These are phyloP conservation scores for Vombatus ursinus DNA, from an alignment of 2,113 vertebrate genomes.

Conservation along the genomic window DNA sequence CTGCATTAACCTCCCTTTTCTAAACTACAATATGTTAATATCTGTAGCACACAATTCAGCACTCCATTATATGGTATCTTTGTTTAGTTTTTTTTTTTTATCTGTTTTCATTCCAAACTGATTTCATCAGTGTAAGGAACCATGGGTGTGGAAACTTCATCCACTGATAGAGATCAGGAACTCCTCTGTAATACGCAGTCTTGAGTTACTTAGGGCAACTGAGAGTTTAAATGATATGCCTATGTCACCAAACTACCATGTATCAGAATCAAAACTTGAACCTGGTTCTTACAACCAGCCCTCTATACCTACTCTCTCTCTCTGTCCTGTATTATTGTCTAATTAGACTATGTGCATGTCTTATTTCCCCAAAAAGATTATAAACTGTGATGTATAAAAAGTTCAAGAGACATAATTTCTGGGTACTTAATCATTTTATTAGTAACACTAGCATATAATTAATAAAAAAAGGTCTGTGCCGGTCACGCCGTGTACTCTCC, in stretches of 20 bases:
- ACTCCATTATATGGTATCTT: neutral
- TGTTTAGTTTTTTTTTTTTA: neutral
- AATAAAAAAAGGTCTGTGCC: no score
- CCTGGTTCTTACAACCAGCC: neutral
- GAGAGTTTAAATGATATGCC: neutral
- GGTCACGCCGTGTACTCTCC: no score
- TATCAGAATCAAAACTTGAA: neutral
- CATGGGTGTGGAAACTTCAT: neutral
- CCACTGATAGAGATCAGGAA: neutral
- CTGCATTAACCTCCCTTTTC: neutral
- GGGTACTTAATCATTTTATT: no score
- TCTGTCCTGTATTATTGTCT: no score
- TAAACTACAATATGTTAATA: neutral
- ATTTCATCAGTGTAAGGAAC: neutral
- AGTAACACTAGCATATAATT: no score
- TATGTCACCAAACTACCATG: neutral
- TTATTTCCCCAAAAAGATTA: no score
- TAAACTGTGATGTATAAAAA: no score
- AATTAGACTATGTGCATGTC: no score
- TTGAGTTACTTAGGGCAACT: neutral
- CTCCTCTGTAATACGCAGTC: neutral
- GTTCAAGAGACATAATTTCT: no score
- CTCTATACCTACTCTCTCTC: no score
- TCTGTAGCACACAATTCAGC: neutral
- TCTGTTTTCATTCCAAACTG: neutral